Evolutionary conservation across 2,113 vertebrate species (phyloP), one percentile per base, ranked within the genome.

Genomic region (Globicephala melas): DNA sequence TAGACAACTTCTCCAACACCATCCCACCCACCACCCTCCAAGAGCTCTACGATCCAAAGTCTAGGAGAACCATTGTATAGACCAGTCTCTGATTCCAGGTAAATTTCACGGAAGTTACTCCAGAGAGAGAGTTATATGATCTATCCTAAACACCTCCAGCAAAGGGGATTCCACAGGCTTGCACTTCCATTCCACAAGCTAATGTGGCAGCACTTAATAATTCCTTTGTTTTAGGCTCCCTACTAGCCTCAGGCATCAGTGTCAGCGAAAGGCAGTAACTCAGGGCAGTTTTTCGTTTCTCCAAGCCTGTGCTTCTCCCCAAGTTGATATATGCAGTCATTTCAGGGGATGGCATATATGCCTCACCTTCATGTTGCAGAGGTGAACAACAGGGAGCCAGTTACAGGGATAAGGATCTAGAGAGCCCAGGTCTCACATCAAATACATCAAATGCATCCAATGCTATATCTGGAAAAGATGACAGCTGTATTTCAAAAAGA

Each of bases 201-300:
- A 62, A 82, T 44, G 55, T 28, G 58, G 47, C 36, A 68, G 36
- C 50, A 28, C n/a, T 89, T 70, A 76, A 65, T 71, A 82, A 95
- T 21, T 63, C 65, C 79, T 63, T 31, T 12, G 23, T 58, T 70
- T 60, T 28, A 60, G 55, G 83, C 47, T 89, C 28, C 23, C 12
- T 86, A 82, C 91, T 62, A 89, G 44, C 28, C 53, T 65, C 55
- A 89, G 41, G 90, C 79, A 94, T 94, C 33, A 77, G 76, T 41
- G 53, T 92, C 67, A 94, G 41, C 15, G 44, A 92, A 95, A 96
- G 47, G 58, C 65, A 92, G 50, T 83, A 83, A 95, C 28, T 38
- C 12, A 2, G 58, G 44, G 67, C 14, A 70, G 7, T 44, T 82
- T 88, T 82, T 83, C 77, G 79, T 89, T 96, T 96, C 65, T 84